These are phyloP conservation scores for Brachycybe producta DNA, from an alignment of 2,888 invertebrate genomes.

Conservation along the genomic window DNA sequence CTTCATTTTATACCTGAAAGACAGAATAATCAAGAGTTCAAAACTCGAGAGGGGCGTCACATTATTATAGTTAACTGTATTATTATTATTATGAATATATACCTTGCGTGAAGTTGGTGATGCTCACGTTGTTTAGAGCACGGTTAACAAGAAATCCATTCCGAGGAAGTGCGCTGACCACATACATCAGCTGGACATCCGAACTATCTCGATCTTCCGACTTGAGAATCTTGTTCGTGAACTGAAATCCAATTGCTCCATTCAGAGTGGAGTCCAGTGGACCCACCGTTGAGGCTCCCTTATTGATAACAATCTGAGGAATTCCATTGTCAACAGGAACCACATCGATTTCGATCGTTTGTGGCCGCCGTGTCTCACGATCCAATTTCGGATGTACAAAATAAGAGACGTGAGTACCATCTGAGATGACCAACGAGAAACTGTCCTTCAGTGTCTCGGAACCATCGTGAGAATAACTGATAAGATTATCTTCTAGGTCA, in stretches of 20 bases:
- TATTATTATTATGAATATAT: constrained; percentile 15
- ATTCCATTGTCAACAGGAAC: constrained; percentile 32
- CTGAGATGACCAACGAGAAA: constrained; percentile 32
- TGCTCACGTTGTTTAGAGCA: constrained; percentile 24
- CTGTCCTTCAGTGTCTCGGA: constrained; percentile 31
- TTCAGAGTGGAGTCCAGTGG: constrained; percentile 21
- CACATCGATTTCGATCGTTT: constrained; percentile 30
- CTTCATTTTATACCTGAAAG: too few relatives aligned
- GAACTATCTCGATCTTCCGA: constrained; percentile 31
- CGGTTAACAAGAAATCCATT: constrained; percentile 30
- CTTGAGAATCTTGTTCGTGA: constrained; percentile 27
- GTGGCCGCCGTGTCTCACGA: constrained; percentile 28
- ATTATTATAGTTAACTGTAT: background rate
- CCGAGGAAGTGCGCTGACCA: constrained; percentile 27
- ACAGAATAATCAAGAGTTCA: too few relatives aligned
- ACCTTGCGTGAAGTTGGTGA: constrained; percentile 34
- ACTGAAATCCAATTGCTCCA: constrained; percentile 28
- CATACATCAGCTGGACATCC: constrained; percentile 26
- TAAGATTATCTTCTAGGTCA: constrained; percentile 30
- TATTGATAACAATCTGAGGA: constrained; percentile 30
- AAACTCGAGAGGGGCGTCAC: background rate
- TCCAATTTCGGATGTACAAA: constrained; percentile 30
- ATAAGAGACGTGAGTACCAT: constrained; percentile 33
- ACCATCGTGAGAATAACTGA: constrained; percentile 35
- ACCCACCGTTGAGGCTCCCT: constrained; percentile 28